Evolutionary conservation across 2,888 invertebrate species (phyloP).

Genomic region (Agrotis clavis): DNA sequence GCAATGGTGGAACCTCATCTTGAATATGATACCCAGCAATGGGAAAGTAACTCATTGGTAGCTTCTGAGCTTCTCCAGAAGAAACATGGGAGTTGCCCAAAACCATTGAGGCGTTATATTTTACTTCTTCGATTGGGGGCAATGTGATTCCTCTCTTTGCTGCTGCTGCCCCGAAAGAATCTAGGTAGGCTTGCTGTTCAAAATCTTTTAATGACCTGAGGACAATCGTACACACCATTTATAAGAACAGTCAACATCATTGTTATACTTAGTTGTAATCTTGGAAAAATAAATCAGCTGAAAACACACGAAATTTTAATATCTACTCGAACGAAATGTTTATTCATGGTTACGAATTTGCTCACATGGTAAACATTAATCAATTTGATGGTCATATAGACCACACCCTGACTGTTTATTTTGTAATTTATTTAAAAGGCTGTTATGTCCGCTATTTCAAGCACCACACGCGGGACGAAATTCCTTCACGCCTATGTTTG

Average conservation of each 20-base stretch:
- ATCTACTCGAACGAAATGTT: too few relatives aligned
- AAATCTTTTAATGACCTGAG: conserved; percentile 40
- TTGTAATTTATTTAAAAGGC: too few relatives aligned
- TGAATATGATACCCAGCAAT: conserved; percentile 81
- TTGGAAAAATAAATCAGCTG: too few relatives aligned
- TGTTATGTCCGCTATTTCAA: too few relatives aligned
- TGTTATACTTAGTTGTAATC: too few relatives aligned
- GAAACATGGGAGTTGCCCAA: conserved; percentile 79
- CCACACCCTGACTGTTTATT: too few relatives aligned
- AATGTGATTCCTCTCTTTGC: conserved; percentile 65
- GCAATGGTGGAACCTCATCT: conserved; percentile 72
- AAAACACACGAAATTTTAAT: too few relatives aligned
- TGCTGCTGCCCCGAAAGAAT: conserved; percentile 58
- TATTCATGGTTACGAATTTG: too few relatives aligned
- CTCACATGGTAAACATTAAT: too few relatives aligned
- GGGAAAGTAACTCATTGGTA: conserved; percentile 76
- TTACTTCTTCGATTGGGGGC: conserved; percentile 69
- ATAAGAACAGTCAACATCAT: too few relatives aligned
- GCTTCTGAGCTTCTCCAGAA: conserved; percentile 67
- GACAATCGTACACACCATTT: neutral
- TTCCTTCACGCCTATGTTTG: neutral
- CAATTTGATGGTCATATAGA: too few relatives aligned
- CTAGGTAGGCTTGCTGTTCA: conserved; percentile 47
- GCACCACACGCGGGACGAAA: neutral
- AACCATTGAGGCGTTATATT: conserved; percentile 76